These are phyloP conservation scores for Drosophila chauvacae DNA, from an alignment of 1,140 invertebrate species.

Conservation along the genomic window DNA sequence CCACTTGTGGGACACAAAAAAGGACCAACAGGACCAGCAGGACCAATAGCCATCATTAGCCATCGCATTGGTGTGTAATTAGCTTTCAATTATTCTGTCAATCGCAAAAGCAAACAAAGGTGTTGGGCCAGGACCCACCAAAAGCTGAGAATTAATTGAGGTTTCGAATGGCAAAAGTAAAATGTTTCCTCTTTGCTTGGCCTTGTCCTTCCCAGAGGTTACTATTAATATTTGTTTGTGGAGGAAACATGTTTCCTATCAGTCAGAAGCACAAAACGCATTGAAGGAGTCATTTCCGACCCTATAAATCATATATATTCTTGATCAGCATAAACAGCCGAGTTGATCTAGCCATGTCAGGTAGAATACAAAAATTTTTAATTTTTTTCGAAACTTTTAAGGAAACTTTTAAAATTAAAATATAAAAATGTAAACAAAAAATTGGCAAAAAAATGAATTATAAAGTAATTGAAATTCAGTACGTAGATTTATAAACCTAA, in stretches of 20 bases:
- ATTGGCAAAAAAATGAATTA: too few relatives aligned
- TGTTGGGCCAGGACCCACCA: not conserved
- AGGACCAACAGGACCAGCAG: not conserved
- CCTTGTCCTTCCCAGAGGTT: not conserved
- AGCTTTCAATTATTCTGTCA: slow-evolving; percentile 30
- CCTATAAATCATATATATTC: too few relatives aligned
- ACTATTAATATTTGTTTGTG: not conserved
- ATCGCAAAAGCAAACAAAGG: not conserved
- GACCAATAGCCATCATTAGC: slow-evolving; percentile 25
- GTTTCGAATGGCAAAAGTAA: not conserved
- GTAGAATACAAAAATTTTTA: too few relatives aligned
- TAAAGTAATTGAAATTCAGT: too few relatives aligned
- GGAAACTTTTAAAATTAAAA: too few relatives aligned
- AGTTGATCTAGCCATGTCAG: too few relatives aligned
- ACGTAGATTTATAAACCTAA: too few relatives aligned
- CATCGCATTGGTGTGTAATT: slow-evolving; percentile 17
- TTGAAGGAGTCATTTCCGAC: too few relatives aligned
- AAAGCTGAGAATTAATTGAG: not conserved
- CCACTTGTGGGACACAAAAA: not conserved
- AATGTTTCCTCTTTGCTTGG: not conserved
- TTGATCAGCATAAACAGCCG: too few relatives aligned
- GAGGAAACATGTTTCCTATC: not conserved
- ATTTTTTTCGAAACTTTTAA: too few relatives aligned
- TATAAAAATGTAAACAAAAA: too few relatives aligned
- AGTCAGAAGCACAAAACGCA: too few relatives aligned